Conservation (phyloP, 2,888 invertebrate genomes). For the Hirtodrosophila alboralis region DNA sequence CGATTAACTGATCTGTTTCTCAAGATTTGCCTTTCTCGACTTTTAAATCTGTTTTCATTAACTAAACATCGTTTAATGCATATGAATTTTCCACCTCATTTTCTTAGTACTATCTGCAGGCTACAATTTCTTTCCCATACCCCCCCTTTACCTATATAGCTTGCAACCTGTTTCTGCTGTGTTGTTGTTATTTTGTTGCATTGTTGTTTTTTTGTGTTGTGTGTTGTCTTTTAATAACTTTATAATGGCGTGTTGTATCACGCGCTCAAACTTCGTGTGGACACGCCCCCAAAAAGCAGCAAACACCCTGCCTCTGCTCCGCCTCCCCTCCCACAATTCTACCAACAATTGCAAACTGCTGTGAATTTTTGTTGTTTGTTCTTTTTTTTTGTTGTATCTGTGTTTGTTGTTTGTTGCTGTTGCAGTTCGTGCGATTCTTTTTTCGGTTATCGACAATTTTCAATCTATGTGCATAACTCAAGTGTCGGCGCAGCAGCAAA, state of each 20-base stretch:
- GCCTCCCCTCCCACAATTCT: conserved; percentile 15
- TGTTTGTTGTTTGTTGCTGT: conserved; percentile 48
- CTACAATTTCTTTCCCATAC: conserved; percentile 5
- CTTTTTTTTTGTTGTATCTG: conserved; percentile 25
- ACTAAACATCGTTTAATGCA: conserved; percentile 18
- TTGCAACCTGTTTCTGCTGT: conserved; percentile 49
- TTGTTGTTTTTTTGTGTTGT: conserved; percentile 29
- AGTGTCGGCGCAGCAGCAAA: conserved; percentile 52
- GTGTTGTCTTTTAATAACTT: conserved; percentile 80
- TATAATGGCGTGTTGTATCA: conserved; percentile 81
- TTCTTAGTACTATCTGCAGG: neutral
- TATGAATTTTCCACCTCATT: conserved; percentile 10
- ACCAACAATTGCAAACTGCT: conserved; percentile 58
- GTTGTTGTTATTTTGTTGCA: conserved; percentile 15
- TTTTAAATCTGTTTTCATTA: conserved; percentile 9
- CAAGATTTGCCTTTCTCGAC: neutral
- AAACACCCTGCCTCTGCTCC: conserved; percentile 10
- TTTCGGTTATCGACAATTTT: conserved; percentile 78
- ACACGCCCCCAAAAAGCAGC: conserved; percentile 59
- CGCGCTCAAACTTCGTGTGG: conserved; percentile 66
- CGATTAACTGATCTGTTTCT: no score
- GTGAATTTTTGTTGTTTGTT: conserved; percentile 30
- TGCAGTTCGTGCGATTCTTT: conserved; percentile 74
- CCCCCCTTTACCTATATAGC: neutral
- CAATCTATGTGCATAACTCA: conserved; percentile 79